Evolutionary conservation across 2,888 invertebrate species (phyloP).

Genomic region (Eudasyphora cyanicolor): DNA sequence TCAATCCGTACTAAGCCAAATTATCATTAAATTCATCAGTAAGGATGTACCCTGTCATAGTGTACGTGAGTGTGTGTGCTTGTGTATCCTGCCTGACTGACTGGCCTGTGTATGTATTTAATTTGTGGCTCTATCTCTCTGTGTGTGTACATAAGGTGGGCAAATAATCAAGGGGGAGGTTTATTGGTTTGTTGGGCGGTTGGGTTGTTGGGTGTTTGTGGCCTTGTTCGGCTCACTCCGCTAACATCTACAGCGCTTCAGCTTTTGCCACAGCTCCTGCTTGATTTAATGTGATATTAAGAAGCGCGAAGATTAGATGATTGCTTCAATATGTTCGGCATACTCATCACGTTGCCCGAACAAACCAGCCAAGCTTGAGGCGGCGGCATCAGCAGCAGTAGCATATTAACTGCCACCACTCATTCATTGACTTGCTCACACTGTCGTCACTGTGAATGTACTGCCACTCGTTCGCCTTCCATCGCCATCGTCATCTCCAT

Average conservation of each 20-base stretch:
- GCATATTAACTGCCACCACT: slow-evolving; percentile 48
- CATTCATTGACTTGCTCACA: slow-evolving; percentile 28
- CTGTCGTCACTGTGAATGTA: neutral
- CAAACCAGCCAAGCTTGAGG: slow-evolving; percentile 30
- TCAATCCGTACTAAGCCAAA: slow-evolving; percentile 62
- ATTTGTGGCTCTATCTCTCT: neutral
- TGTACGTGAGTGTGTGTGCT: neutral
- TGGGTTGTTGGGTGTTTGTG: slow-evolving; percentile 29
- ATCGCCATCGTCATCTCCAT: neutral
- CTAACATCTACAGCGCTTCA: neutral
- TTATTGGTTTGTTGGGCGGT: slow-evolving; percentile 52
- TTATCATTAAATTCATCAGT: slow-evolving; percentile 64
- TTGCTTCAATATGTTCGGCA: slow-evolving; percentile 79
- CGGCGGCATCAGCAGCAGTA: neutral
- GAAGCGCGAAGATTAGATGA: slow-evolving; percentile 80
- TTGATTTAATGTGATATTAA: slow-evolving; percentile 59
- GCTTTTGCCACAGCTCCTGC: slow-evolving; percentile 4
- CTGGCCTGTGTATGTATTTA: neutral
- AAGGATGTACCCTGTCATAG: neutral
- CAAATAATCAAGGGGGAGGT: slow-evolving; percentile 41
- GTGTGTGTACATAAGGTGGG: slow-evolving; percentile 59
- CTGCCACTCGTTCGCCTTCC: neutral
- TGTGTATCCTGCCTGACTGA: neutral
- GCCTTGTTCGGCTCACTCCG: neutral
- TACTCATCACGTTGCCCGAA: slow-evolving; percentile 54